Evolutionary conservation across 2,888 invertebrate species (phyloP).

Genomic region (Leistus spinibarbis): DNA sequence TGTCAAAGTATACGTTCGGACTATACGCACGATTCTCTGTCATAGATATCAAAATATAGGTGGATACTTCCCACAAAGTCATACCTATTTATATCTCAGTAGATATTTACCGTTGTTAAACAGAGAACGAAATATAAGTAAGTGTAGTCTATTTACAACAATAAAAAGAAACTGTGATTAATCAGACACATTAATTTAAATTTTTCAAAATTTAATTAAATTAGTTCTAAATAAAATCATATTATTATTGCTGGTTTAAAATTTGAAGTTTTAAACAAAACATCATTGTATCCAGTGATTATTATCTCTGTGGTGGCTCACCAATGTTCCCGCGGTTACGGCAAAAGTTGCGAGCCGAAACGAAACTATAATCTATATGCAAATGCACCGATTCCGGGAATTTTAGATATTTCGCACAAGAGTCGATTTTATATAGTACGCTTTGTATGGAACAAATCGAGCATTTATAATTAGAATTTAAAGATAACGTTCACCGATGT

Average conservation of each 20-base stretch:
- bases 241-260: too few relatives aligned
- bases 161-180: too few relatives aligned
- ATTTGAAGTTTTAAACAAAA: too few relatives aligned
- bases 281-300: not conserved
- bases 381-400: constrained; percentile 1
- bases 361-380: constrained; percentile 31
- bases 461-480: constrained; percentile 29
- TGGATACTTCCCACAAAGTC: not conserved
- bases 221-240: too few relatives aligned
- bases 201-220: too few relatives aligned
- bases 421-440: not conserved
- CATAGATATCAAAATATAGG: not conserved
- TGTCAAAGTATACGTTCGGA: not conserved
- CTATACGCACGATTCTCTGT: not conserved
- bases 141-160: too few relatives aligned
- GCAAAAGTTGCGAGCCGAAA: constrained; percentile 1
- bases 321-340: not conserved
- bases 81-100: too few relatives aligned
- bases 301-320: not conserved
- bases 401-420: not conserved
- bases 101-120: too few relatives aligned
- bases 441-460: not conserved
- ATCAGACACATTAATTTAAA: too few relatives aligned
- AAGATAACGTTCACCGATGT: constrained; percentile 10
- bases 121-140: too few relatives aligned